Evolutionary conservation across 2,888 invertebrate genomes (phyloP), one percentile per base, ranked within the genome.

Genomic region (Drosophila neotestacea): DNA sequence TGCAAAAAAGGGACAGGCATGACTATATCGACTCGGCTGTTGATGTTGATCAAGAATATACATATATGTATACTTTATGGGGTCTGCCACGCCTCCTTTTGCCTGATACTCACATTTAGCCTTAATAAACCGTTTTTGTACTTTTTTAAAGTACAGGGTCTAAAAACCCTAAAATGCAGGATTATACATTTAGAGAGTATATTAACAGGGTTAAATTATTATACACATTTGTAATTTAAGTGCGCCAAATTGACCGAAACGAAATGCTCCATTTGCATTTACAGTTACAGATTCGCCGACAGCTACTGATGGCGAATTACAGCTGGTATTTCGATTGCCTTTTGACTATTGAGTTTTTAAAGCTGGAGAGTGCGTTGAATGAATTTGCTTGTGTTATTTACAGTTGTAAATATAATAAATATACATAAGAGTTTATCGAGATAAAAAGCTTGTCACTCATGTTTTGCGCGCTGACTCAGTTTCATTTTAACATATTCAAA

Each of bases 341-440:
- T 4, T 22, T 34, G 32, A 16, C 16, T 34, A 34, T 48, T 34
- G 16, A 32, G 34, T 48, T 16, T 16, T 9, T 10, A 9, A 47
- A 13, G 10, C 10, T 34, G 16, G 32, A 48, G 10, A 16, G 16
- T 10, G 1, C 10, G 16, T 32, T 16, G 48, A 32, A 32, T 16
- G 10, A 48, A 48, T 11, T 6, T 34, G 16, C 48, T 11, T 48
- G 32, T 22, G 16, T 34, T 48, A 34, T 34, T 48, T 48, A 48
- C 48, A 48, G 16, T 34, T 34, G 27, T 11, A 11, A 9, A 42
- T 22, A 16, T 10, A 3, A 22, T 22, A 22, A 16, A 13, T 1
- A 16, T 41, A 9, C 16, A 10, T 42, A 22, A 0, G 9, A 10
- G 10, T 16, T 10, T 22, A 10, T 42, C 16, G 42, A 41, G 30